Conservation (phyloP, 2,113 vertebrate genomes). For the Orcinus orca region DNA sequence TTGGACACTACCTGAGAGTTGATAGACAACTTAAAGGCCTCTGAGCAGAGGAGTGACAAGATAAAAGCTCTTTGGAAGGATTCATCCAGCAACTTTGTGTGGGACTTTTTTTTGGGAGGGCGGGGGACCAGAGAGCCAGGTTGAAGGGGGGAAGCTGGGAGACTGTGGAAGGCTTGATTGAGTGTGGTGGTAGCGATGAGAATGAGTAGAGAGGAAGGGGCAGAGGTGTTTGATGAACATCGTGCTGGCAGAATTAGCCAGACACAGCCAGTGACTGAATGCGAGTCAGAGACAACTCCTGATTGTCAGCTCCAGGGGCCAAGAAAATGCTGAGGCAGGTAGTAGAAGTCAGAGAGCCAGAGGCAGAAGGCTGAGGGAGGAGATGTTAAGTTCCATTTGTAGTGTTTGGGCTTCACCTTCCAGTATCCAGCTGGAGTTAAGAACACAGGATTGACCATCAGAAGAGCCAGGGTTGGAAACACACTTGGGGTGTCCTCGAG, state of each 20-base stretch:
- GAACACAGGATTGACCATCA: background rate
- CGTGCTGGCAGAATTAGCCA: background rate
- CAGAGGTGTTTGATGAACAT: background rate
- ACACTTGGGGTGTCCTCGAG: background rate
- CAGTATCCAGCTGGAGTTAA: background rate
- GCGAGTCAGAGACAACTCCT: background rate
- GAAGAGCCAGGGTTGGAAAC: background rate
- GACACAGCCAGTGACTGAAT: background rate
- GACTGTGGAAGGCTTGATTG: background rate
- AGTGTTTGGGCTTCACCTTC: background rate
- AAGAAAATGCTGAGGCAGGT: background rate
- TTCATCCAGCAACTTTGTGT: background rate
- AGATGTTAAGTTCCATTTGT: background rate
- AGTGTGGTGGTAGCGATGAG: background rate
- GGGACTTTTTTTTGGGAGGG: background rate
- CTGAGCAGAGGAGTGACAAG: background rate
- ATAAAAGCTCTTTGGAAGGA: background rate
- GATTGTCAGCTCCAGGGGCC: background rate
- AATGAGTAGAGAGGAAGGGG: background rate
- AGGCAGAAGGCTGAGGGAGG: background rate
- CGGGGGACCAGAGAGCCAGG: background rate
- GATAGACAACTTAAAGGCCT: background rate
- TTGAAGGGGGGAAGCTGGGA: background rate
- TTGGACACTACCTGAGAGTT: background rate
- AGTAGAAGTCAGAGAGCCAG: background rate